Percentiles rank a stretch among this genome's conserved stretches.
Conservation (phyloP, 1,140 invertebrate genomes). For the Stenopsyche tienmushanensis region DNA sequence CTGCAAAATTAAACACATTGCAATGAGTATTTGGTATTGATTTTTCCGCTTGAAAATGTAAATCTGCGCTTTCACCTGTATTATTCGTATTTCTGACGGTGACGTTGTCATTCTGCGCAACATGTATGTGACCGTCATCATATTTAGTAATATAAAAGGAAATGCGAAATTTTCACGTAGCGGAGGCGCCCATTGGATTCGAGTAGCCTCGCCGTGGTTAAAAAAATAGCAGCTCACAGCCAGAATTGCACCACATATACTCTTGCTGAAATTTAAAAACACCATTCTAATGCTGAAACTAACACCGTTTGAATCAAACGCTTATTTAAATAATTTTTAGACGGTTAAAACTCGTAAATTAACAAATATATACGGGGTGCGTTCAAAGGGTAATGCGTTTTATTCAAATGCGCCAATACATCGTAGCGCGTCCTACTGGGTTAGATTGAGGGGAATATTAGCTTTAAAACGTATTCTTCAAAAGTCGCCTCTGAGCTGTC, state of each 20-base stretch:
- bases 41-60: background rate
- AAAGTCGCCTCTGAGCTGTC: too few relatives aligned
- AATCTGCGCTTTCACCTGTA: conserved; percentile 26
- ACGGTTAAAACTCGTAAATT: too few relatives aligned
- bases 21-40: background rate
- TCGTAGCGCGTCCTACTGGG: too few relatives aligned
- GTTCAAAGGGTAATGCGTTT: too few relatives aligned
- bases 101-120: conserved; percentile 36
- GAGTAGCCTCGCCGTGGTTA: conserved; percentile 76
- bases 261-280: conserved; percentile 65
- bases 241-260: conserved; percentile 68
- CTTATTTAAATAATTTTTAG: too few relatives aligned
- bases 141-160: conserved; percentile 62
- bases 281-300: conserved; percentile 47
- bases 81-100: conserved; percentile 16
- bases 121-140: conserved; percentile 51
- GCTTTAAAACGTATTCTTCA: too few relatives aligned
- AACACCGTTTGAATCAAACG: too few relatives aligned
- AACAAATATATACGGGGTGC: too few relatives aligned
- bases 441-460: too few relatives aligned
- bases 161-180: conserved; percentile 81
- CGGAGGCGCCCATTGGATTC: conserved; percentile 84
- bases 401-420: too few relatives aligned
- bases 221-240: conserved; percentile 70
- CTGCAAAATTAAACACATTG: conserved; percentile 11